Base-by-base conservation (phyloP, 2,797 vertebrate species). In the Neosalanx taihuensis region DNA sequence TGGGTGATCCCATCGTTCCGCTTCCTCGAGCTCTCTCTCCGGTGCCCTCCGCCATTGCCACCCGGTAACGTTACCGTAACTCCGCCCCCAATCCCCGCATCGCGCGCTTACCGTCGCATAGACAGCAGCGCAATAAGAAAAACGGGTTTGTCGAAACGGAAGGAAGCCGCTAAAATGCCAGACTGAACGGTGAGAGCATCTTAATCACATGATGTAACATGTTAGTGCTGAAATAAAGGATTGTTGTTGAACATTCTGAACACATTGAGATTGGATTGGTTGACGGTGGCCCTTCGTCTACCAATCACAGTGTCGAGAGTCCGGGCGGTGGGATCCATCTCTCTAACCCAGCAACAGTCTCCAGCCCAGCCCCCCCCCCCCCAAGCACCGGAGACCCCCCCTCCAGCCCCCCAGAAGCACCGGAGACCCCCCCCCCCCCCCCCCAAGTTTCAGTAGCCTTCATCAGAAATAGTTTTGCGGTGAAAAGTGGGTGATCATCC, bases 281-380 rank as follows among this genome's bases (percentile, higher is more conserved):
- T 73, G 12, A 41, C 18, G 72, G 64, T 4, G 60, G 23, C 5
- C 4, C 29, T 12, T 71, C 70, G 64, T 5, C 1, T 72, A 20
- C 88, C 88, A 90, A 91, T 90, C 87, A 85, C 71, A 75, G 73
- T 0, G n/a, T 69, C 0, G 13, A 59, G 59, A 71, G 72, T 30
- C 33, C 58, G 41, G 26, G 23, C 57, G 15, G 23, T 10, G 63
- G 37, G 73, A 83, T 37, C 72, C 80, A 81, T 86, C 79, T 1
- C 77, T 56, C 51, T 56, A 76, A 79, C 87, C 82, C 83, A 88
- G 89, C 88, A 91, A 91, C 90, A 90, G 51, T 5, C 15, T 17
- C 51, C 7, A 56, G 10, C 15, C 51, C 51, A 6, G 6, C 35
- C 2, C 35, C 10, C 35, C 10, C 12, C 41, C 3, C 3, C 41